A percentile compares a stretch with the other conserved stretches of the same genome.
Evolutionary conservation across 2,888 invertebrate genomes (phyloP).

Genomic region (Parelbella ahira): DNA sequence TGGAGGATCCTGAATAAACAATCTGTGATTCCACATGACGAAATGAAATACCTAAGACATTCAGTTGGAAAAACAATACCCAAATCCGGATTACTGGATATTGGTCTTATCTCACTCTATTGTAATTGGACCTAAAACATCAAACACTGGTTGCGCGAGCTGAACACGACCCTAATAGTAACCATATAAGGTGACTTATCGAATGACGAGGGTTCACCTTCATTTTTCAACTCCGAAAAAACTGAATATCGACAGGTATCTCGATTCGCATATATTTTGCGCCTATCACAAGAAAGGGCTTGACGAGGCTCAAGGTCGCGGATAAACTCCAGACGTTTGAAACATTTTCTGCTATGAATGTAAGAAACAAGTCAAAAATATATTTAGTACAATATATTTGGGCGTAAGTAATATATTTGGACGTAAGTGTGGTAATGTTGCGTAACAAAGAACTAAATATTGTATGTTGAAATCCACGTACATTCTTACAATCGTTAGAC

Average conservation of each 20-base stretch:
- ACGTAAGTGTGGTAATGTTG: no score
- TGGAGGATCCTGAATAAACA: constrained; percentile 18
- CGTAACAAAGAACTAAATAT: no score
- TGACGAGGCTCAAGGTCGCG: constrained; percentile 7
- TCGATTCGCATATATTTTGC: constrained; percentile 15
- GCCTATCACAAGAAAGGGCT: constrained; percentile 12
- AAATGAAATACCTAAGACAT: constrained; percentile 14
- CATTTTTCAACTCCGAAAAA: background rate
- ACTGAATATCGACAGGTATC: constrained; percentile 12
- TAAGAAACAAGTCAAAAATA: no score
- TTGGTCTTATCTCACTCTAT: constrained; percentile 18
- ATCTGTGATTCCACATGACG: constrained; percentile 7
- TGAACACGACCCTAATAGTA: no score
- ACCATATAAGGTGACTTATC: no score
- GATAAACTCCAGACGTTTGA: constrained; percentile 5
- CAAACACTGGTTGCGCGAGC: no score
- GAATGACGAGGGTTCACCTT: background rate
- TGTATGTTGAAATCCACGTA: no score
- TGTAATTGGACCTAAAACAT: constrained; percentile 23
- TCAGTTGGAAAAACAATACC: constrained; percentile 24
- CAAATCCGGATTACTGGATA: constrained; percentile 23
- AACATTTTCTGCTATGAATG: no score
- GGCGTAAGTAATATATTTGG: no score
- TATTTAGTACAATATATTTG: no score
- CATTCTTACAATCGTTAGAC: no score